Percentiles rank a stretch among this genome's conserved stretches.
Conservation (phyloP, 2,888 invertebrate species). For the Drosophila rellima region DNA sequence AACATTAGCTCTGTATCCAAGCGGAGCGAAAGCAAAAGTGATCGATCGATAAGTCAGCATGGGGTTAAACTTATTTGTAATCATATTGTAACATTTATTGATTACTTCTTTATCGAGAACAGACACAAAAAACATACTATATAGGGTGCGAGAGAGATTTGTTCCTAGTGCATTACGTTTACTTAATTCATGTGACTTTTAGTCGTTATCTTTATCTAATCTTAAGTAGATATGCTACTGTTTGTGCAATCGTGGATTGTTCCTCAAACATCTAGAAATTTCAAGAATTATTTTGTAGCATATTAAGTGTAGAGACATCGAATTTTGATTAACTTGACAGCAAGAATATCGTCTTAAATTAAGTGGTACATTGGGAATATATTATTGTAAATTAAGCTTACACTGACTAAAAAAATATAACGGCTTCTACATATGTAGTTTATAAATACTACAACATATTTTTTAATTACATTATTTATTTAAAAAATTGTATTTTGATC, state of each 20-base stretch:
- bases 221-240: conserved; percentile 24
- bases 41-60: conserved; percentile 16
- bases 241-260: conserved; percentile 4
- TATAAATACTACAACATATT: too few species aligned
- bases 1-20: neutral
- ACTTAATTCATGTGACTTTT: conserved; percentile 21
- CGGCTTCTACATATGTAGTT: too few species aligned
- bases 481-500: too few species aligned
- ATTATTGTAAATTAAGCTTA: neutral
- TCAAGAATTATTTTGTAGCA: neutral
- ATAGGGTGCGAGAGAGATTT: neutral
- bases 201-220: conserved; percentile 44
- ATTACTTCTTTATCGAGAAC: conserved; percentile 14
- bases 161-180: conserved; percentile 37
- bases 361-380: neutral
- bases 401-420: neutral
- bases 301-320: neutral
- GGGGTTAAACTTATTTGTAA: conserved; percentile 16
- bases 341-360: neutral
- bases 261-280: neutral
- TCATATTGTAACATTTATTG: conserved; percentile 18
- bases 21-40: conserved; percentile 20
- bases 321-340: neutral
- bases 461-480: too few species aligned
- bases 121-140: neutral